Base-by-base conservation (phyloP, 2,888 invertebrate genomes). In the Lasioglossum figueresi region DNA sequence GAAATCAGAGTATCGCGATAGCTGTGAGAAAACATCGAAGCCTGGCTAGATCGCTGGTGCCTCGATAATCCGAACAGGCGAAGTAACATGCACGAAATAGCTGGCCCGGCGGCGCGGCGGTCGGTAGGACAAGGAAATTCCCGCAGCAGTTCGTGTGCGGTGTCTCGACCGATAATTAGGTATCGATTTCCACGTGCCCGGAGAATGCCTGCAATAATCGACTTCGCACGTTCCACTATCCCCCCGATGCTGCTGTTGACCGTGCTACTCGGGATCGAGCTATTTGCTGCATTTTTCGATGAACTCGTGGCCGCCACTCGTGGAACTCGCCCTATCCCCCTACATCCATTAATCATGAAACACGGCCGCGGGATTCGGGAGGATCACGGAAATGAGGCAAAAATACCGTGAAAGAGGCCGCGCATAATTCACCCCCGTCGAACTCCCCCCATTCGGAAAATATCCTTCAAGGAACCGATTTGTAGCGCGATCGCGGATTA, bases 151-250 rank as follows among this genome's bases (percentile, higher is more conserved):
- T 86, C 79, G 77, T 80, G 84, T 82, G 85, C 76, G 86, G 87
- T 84, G 84, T 82, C 84, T 84, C 82, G 82, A 75, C 81, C 84
- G 88, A 88, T 90, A 90, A 90, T 90, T 90, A 90, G 89, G 83
- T 90, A 90, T 90, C 90, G 90, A 90, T 90, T 85, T 85, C 82
- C 84, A 76, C 87, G 86, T 82, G 80, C 80, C 80, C 56, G 81
- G 82, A 83, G 84, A 89, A 88, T 87, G 77, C 85, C 86, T 83
- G 82, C 84, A 89, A 90, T 90, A 90, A 90, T 90, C 90, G 89
- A 90, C 89, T 90, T 89, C 86, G 84, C 87, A 78, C 87, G 84
- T 88, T 76, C 79, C 79, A 59, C 84, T 88, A 85, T 90, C 81
- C n/a, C 12, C 73, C n/a, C 12, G 56, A 23, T n/a, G 52, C 80